These are phyloP conservation scores for Petrocephalus sullivani DNA, from an alignment of 2,797 vertebrate species.

Conservation along the genomic window DNA sequence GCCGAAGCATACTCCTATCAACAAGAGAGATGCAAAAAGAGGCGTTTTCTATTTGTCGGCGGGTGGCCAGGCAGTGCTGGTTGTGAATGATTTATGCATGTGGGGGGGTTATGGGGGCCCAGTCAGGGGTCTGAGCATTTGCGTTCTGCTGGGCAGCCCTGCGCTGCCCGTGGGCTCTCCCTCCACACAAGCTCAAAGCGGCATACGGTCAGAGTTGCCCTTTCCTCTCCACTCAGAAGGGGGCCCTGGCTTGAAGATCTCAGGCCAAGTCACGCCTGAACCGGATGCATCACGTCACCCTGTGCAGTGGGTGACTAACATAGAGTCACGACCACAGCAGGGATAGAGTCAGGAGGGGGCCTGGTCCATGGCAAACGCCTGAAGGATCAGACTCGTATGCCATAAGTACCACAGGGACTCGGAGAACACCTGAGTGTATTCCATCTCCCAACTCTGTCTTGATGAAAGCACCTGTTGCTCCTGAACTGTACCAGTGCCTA, in stretches of 20 bases:
- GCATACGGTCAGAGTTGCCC: background rate
- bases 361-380: background rate
- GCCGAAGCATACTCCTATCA: background rate
- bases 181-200: background rate
- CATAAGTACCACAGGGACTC: background rate
- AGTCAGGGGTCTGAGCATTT: background rate
- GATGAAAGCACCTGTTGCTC: background rate
- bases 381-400: background rate
- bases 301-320: background rate
- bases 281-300: background rate
- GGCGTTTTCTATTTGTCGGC: background rate
- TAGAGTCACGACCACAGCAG: background rate
- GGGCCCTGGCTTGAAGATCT: background rate
- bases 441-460: background rate
- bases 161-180: background rate
- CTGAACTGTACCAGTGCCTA: background rate
- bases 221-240: background rate
- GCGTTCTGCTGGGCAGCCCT: background rate
- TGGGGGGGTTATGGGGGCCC: background rate
- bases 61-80: background rate
- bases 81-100: background rate
- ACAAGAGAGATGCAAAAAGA: background rate
- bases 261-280: background rate
- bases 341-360: background rate
- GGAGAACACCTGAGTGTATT: background rate